These are phyloP conservation scores for Parelbella ahira DNA, from an alignment of 2,888 invertebrate genomes.

Conservation along the genomic window DNA sequence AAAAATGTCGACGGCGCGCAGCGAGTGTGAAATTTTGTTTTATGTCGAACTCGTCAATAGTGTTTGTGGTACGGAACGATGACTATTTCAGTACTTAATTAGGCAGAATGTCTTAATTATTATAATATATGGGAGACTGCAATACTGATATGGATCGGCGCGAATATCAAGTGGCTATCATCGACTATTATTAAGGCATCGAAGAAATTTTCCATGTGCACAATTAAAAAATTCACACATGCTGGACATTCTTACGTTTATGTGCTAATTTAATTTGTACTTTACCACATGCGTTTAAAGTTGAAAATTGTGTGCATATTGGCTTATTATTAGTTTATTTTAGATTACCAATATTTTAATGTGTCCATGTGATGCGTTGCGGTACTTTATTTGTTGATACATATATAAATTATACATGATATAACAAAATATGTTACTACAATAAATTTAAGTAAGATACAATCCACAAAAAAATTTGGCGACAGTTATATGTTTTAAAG, in stretches of 20 bases:
- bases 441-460: no score
- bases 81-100: constrained; percentile 21
- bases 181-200: constrained; percentile 20
- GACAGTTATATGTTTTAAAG: no score
- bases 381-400: no score
- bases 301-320: not conserved
- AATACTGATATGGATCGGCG: constrained; percentile 5
- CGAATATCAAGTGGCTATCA: constrained; percentile 25
- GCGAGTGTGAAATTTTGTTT: constrained; percentile 22
- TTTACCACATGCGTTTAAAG: not conserved
- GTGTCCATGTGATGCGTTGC: no score
- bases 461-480: no score
- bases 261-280: not conserved
- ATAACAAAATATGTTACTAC: no score
- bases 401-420: no score
- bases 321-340: no score
- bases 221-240: constrained; percentile 18
- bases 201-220: constrained; percentile 16
- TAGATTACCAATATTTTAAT: no score
- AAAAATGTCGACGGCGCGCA: constrained; percentile 22
- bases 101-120: constrained; percentile 23
- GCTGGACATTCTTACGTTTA: not conserved
- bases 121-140: constrained; percentile 17
- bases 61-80: constrained; percentile 3
- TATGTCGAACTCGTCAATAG: constrained; percentile 5